Conservation (phyloP, 2,113 vertebrate species). For the Maccullochella peelii region DNA sequence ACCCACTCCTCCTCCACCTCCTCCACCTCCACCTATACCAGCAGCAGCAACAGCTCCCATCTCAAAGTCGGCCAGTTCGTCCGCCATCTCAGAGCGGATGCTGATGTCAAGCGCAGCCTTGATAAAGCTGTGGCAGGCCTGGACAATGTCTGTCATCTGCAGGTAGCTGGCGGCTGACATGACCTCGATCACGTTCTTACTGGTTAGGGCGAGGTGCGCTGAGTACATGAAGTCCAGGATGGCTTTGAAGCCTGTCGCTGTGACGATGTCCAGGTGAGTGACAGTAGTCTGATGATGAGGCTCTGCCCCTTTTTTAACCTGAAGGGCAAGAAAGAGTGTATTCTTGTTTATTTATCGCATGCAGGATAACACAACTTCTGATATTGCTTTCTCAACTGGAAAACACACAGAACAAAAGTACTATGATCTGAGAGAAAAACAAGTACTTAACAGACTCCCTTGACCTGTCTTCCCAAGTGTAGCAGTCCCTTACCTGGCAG, state of each 20-base stretch:
- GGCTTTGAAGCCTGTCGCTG: constrained; percentile 96
- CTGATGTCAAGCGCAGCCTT: constrained; percentile 98
- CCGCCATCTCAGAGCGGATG: constrained; percentile 94
- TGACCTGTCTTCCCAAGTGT: not conserved
- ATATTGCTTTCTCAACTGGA: not conserved
- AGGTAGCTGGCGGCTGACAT: constrained; percentile 99
- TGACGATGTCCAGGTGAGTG: constrained; percentile 98
- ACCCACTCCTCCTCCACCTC: constrained; percentile 75
- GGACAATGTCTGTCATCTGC: constrained; percentile 99
- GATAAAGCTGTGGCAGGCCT: constrained; percentile 97
- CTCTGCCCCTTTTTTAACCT: constrained; percentile 94
- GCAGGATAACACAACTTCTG: not conserved
- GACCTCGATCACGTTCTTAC: constrained; percentile 98
- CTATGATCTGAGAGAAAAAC: constrained; percentile 6
- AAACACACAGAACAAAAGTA: constrained; percentile 6
- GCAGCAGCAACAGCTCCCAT: constrained; percentile 86
- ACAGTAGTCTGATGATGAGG: constrained; percentile 92
- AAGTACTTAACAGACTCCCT: not conserved
- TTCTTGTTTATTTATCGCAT: not conserved
- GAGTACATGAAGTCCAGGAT: constrained; percentile 99
- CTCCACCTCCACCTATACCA: constrained; percentile 79
- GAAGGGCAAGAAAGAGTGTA: not conserved
- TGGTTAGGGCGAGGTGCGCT: constrained; percentile 95
- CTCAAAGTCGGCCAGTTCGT: constrained; percentile 93
- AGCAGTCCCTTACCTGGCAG: constrained; percentile 87